phyloP scores from a whole-genome alignment of 2,888 invertebrate species.

The Xylota segnis region DNA sequence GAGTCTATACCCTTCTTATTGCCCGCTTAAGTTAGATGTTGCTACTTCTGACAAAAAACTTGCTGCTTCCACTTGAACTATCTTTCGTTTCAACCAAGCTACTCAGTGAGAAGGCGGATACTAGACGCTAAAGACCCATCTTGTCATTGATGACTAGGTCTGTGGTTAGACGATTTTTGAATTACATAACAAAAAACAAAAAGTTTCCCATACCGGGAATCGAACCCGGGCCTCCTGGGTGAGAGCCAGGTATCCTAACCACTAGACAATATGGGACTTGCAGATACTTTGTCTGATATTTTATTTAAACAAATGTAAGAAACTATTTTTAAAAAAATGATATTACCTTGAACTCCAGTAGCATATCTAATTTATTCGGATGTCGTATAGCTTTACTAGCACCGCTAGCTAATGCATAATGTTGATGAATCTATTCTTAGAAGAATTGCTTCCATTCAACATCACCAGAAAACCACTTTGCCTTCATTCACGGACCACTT shows the following conservation, averaged over 20 bases:
- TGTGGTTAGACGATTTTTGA: too few species aligned
- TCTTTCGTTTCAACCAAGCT: too few species aligned
- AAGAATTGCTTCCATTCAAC: background rate
- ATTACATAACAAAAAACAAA: slow-evolving; percentile 2
- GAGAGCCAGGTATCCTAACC: slow-evolving; percentile 71
- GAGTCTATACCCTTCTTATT: too few species aligned
- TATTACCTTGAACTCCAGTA: too few species aligned
- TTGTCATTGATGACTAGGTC: too few species aligned
- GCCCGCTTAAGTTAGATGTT: too few species aligned
- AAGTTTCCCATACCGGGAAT: slow-evolving; percentile 65
- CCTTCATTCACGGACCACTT: background rate
- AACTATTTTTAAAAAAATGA: background rate
- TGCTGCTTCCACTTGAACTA: too few species aligned
- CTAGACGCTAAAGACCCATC: too few species aligned
- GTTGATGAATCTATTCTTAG: background rate
- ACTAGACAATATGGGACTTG: slow-evolving; percentile 67
- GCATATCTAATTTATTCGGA: background rate
- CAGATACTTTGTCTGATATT: background rate
- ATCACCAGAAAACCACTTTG: background rate
- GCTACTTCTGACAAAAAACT: too few species aligned
- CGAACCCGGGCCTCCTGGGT: slow-evolving; percentile 70
- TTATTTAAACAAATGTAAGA: background rate
- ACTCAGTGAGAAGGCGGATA: too few species aligned
- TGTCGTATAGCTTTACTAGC: background rate
- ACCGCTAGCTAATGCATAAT: background rate